Conservation (phyloP, 2,888 invertebrate genomes). For the Cosmorhoe ocellata region DNA sequence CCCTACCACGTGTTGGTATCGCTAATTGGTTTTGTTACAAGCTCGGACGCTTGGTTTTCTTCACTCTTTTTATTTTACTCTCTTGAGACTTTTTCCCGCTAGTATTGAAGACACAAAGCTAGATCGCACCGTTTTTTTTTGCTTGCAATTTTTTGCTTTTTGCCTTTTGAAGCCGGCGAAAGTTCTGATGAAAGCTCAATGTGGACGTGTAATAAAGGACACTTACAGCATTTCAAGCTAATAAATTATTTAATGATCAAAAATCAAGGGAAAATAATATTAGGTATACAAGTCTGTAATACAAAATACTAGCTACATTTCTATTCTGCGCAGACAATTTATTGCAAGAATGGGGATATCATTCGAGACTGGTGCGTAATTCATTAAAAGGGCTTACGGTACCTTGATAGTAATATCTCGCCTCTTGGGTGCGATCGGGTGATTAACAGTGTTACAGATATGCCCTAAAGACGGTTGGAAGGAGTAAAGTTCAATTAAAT, state of each 20-base stretch:
- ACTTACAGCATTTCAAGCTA: no score
- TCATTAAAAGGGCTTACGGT: slow-evolving; percentile 37
- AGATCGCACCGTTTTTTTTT: not conserved
- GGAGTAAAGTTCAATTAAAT: slow-evolving; percentile 52
- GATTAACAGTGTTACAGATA: slow-evolving; percentile 48
- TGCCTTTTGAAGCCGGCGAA: not conserved
- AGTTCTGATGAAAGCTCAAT: no score
- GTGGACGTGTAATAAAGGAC: no score
- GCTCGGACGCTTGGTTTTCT: not conserved
- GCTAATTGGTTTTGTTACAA: slow-evolving; percentile 16
- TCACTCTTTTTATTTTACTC: not conserved
- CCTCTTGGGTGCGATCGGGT: slow-evolving; percentile 52
- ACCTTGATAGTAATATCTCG: slow-evolving; percentile 37
- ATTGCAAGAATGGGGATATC: slow-evolving; percentile 28
- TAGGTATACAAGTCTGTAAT: not conserved
- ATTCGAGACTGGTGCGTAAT: slow-evolving; percentile 35
- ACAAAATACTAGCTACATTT: not conserved
- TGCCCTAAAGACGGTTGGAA: slow-evolving; percentile 32
- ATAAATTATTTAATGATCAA: no score
- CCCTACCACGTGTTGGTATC: slow-evolving; percentile 16
- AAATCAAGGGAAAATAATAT: no score
- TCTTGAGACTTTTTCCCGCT: not conserved
- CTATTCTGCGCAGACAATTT: slow-evolving; percentile 14
- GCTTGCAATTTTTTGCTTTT: not conserved
- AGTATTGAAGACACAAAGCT: not conserved